Conservation (phyloP, 1,140 invertebrate genomes). For the Drosophila gunungcola region DNA sequence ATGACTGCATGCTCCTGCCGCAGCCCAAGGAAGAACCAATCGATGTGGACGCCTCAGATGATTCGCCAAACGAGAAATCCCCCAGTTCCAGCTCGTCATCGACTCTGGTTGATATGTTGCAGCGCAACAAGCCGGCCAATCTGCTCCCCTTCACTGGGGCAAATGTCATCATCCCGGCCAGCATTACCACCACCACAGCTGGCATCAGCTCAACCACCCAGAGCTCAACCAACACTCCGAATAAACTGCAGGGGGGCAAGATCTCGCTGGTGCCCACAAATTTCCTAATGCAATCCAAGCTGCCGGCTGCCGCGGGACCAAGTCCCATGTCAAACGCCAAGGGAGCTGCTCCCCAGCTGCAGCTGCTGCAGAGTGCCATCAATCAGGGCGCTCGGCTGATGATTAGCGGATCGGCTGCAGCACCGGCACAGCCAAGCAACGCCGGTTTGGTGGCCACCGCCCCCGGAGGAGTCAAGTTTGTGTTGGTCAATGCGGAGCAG, state of each 20-base stretch:
- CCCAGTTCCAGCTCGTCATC: slow-evolving; percentile 34
- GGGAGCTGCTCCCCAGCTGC: slow-evolving; percentile 42
- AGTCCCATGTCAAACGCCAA: slow-evolving; percentile 37
- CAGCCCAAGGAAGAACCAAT: slow-evolving; percentile 80
- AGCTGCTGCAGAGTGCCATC: slow-evolving; percentile 68
- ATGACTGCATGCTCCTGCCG: slow-evolving; percentile 72
- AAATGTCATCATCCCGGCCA: slow-evolving; percentile 68
- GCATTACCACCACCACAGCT: slow-evolving; percentile 50
- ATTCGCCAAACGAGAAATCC: slow-evolving; percentile 40
- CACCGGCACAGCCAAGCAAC: slow-evolving; percentile 47
- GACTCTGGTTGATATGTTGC: slow-evolving; percentile 66
- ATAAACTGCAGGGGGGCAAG: slow-evolving; percentile 61
- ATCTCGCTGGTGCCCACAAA: slow-evolving; percentile 83
- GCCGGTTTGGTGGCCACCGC: slow-evolving; percentile 62
- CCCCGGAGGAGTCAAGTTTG: slow-evolving; percentile 75
- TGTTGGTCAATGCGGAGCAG: slow-evolving; percentile 78
- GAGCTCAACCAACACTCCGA: slow-evolving; percentile 8
- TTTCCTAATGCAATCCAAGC: slow-evolving; percentile 78
- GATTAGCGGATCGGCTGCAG: slow-evolving; percentile 54
- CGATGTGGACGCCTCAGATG: slow-evolving; percentile 78
- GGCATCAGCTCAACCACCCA: slow-evolving; percentile 22
- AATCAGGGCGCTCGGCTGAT: slow-evolving; percentile 71
- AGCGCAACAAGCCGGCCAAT: slow-evolving; percentile 50
- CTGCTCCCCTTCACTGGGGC: slow-evolving; percentile 60
- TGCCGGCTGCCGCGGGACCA: slow-evolving; percentile 32